Evolutionary conservation across 2,888 invertebrate species (phyloP).

Genomic region (Pheosia tremula): DNA sequence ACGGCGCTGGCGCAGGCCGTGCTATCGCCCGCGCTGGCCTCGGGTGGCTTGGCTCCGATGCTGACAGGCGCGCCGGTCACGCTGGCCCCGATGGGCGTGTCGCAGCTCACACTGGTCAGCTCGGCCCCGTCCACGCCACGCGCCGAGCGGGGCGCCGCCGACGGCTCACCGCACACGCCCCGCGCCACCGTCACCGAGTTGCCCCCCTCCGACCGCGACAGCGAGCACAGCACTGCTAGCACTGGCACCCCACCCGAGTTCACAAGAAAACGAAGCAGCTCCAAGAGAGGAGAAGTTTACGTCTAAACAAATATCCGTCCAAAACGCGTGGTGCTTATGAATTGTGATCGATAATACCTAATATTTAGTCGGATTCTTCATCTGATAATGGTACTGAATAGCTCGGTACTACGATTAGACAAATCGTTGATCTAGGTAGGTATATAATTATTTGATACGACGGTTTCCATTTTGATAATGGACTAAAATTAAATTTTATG

Average conservation of each 20-base stretch:
- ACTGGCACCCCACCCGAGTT: conserved; percentile 59
- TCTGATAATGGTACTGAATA: conserved; percentile 22
- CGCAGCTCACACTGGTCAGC: conserved; percentile 83
- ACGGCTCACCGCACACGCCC: conserved; percentile 41
- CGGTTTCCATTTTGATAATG: conserved; percentile 34
- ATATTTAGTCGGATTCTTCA: conserved; percentile 29
- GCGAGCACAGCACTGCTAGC: conserved; percentile 58
- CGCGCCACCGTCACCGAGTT: conserved; percentile 58
- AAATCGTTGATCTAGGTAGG: conserved; percentile 34
- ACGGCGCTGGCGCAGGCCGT: conserved; percentile 92
- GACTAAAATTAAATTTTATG: conserved; percentile 54
- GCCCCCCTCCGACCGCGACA: conserved; percentile 61
- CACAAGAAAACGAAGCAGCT: conserved; percentile 58
- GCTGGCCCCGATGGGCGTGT: conserved; percentile 84
- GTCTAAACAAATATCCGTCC: conserved; percentile 50
- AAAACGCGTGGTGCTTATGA: conserved; percentile 43
- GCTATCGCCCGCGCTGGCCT: conserved; percentile 79
- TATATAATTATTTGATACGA: conserved; percentile 31
- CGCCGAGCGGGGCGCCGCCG: conserved; percentile 53
- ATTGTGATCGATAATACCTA: conserved; percentile 39
- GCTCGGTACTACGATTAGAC: conserved; percentile 11
- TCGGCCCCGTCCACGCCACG: conserved; percentile 79
- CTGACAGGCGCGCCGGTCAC: conserved; percentile 79
- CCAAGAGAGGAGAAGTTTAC: conserved; percentile 77
- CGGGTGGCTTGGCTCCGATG: conserved; percentile 71